phyloP scores from a whole-genome alignment of 1,140 invertebrate species.

The Zaprionus gabonicus region DNA sequence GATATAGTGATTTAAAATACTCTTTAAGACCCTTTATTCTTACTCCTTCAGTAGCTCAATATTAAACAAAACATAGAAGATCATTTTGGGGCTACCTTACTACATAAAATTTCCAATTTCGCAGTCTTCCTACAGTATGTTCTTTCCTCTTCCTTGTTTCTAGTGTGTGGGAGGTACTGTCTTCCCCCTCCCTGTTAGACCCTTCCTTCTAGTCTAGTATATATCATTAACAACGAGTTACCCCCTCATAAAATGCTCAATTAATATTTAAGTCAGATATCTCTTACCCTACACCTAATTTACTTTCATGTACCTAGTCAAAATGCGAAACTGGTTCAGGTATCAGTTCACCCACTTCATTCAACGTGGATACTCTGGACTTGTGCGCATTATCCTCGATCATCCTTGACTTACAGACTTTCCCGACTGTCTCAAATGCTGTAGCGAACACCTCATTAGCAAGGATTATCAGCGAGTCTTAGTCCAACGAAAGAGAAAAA shows the following conservation, averaged over 20 bases:
- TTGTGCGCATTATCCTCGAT: slow-evolving; percentile 43
- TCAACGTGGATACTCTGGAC: slow-evolving; percentile 14
- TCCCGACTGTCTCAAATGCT: slow-evolving; percentile 29
- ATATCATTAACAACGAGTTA: not conserved
- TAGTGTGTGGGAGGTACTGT: no score
- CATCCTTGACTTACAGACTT: slow-evolving; percentile 77
- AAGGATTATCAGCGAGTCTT: slow-evolving; percentile 62
- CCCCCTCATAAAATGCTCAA: not conserved
- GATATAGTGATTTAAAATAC: no score
- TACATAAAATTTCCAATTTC: no score
- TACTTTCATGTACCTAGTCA: not conserved
- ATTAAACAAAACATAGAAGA: no score
- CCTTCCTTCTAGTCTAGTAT: not conserved
- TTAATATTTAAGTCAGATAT: not conserved
- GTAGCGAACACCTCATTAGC: slow-evolving; percentile 73
- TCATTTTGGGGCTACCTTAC: no score
- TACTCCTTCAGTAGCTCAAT: no score
- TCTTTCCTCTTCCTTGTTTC: no score
- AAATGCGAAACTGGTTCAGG: not conserved
- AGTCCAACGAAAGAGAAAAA: not conserved
- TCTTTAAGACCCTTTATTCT: no score
- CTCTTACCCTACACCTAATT: not conserved
- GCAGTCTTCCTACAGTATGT: no score
- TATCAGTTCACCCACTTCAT: slow-evolving; percentile 23
- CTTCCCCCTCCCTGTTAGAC: no score